These are phyloP conservation scores for Andrena cerasifolii DNA, from an alignment of 1,140 invertebrate species.

Conservation along the genomic window DNA sequence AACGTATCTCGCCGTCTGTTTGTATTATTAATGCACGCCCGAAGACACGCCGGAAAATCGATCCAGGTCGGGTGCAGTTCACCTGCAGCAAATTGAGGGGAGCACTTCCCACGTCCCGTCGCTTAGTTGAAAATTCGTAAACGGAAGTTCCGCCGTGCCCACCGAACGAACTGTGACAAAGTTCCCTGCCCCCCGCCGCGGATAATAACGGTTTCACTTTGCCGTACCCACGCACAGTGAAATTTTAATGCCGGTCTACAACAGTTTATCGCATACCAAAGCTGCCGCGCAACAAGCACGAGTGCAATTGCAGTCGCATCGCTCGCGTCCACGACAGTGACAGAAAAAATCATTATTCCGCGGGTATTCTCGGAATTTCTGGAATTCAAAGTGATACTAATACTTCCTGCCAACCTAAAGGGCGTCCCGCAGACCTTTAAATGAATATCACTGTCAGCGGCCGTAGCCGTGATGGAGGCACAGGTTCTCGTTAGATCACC, in stretches of 20 bases:
- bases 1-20: neutral
- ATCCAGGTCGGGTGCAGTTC: conserved; percentile 9
- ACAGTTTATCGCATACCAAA: neutral
- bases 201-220: conserved; percentile 27
- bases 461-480: too few relatives aligned
- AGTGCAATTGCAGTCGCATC: neutral
- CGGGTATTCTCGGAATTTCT: too few relatives aligned
- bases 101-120: neutral
- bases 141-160: neutral
- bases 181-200: neutral
- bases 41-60: conserved; percentile 26
- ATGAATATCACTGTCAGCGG: too few relatives aligned
- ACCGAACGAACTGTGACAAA: conserved; percentile 8
- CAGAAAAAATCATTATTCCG: too few relatives aligned
- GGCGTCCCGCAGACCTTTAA: too few relatives aligned
- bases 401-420: too few relatives aligned
- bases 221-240: neutral
- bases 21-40: conserved; percentile 24
- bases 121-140: conserved; percentile 43
- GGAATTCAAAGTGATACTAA: too few relatives aligned
- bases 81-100: neutral
- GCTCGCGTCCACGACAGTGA: neutral
- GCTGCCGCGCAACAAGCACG: neutral
- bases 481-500: too few relatives aligned
- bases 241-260: conserved; percentile 2